These are phyloP conservation scores for Maniola hyperantus DNA, from an alignment of 2,888 invertebrate genomes.

Conservation along the genomic window DNA sequence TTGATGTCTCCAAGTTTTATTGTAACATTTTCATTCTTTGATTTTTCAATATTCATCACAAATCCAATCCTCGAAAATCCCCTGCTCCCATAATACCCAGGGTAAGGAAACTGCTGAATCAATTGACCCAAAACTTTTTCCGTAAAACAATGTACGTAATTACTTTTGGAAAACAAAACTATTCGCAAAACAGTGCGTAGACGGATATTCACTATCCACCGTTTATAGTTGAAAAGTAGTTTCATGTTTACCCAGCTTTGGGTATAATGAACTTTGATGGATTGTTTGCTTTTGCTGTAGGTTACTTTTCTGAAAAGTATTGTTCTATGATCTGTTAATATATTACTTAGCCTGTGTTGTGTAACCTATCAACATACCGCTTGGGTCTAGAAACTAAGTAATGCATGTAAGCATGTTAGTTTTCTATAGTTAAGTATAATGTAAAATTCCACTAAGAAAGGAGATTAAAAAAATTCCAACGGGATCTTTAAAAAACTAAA, in stretches of 20 bases:
- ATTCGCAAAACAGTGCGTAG: conserved; percentile 4
- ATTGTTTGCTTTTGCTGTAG: background rate
- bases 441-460: no score
- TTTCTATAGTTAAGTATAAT: no score
- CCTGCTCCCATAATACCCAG: conserved; percentile 16
- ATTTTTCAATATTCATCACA: no score
- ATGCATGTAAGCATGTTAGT: no score
- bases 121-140: conserved; percentile 23
- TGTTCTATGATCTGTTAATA: background rate
- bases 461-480: no score
- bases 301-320: background rate
- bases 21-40: no score
- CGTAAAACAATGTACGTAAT: conserved; percentile 19
- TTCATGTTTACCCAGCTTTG: background rate
- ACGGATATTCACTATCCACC: background rate
- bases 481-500: no score
- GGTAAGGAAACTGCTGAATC: conserved; percentile 26
- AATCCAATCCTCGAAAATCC: conserved; percentile 14
- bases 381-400: no score
- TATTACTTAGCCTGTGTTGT: no score
- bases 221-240: background rate
- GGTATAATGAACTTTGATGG: background rate
- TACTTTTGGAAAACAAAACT: conserved; percentile 22
- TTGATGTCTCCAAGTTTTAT: no score
- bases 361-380: no score